These are phyloP conservation scores for Drosophila monieri DNA, from an alignment of 2,888 invertebrate genomes.

Conservation along the genomic window DNA sequence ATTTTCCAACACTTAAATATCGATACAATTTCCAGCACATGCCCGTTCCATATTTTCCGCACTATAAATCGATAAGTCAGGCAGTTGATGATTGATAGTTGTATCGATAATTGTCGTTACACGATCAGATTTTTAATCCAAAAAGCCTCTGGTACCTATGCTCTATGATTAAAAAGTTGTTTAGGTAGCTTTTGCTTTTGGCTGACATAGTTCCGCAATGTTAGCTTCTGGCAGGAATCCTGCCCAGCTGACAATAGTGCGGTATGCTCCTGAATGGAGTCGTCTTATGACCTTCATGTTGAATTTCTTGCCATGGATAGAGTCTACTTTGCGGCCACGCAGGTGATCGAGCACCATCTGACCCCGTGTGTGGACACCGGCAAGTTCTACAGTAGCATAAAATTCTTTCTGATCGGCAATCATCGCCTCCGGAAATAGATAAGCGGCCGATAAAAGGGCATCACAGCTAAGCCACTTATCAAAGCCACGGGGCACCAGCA, in stretches of 20 bases:
- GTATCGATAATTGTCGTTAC: no score
- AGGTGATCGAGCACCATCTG: constrained; percentile 87
- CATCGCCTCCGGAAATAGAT: constrained; percentile 82
- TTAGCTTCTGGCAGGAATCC: constrained; percentile 46
- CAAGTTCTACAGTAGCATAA: constrained; percentile 86
- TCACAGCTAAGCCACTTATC: constrained; percentile 84
- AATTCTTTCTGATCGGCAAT: constrained; percentile 66
- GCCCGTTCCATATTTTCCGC: no score
- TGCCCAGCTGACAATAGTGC: constrained; percentile 63
- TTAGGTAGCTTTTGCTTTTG: no score
- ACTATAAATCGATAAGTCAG: no score
- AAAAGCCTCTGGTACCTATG: background rate
- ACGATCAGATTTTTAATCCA: background rate
- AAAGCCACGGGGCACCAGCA: constrained; percentile 54
- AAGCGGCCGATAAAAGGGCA: constrained; percentile 84
- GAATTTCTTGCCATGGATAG: constrained; percentile 61
- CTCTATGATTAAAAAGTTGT: no score
- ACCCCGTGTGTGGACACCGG: constrained; percentile 85
- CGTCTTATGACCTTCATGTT: constrained; percentile 57
- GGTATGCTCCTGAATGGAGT: constrained; percentile 51
- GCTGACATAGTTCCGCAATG: constrained; percentile 20
- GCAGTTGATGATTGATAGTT: no score
- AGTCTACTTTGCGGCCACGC: constrained; percentile 84
- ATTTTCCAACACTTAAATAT: no score
- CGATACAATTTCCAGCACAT: no score